These are phyloP conservation scores for Carduelis carduelis DNA, from an alignment of 2,797 vertebrate genomes.

Conservation along the genomic window DNA sequence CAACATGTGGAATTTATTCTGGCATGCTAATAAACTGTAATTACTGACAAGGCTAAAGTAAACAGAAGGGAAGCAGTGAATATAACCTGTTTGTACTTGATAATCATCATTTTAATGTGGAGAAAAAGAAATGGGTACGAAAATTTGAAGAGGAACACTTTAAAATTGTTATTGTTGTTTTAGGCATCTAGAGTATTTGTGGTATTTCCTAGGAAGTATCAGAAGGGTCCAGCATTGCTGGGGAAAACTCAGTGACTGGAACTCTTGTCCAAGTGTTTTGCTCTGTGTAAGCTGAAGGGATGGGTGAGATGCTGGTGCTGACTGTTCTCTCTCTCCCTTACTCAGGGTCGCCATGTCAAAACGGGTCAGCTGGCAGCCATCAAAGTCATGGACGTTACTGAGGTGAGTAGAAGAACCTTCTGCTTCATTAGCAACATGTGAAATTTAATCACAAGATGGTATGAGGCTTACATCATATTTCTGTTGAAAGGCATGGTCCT, in stretches of 20 bases:
- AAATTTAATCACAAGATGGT: neutral
- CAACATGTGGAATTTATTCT: neutral
- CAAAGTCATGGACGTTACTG: slow-evolving; percentile 99
- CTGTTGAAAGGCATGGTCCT: neutral
- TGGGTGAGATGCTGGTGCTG: neutral
- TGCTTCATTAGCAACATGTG: neutral
- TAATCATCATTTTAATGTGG: neutral
- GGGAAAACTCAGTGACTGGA: neutral
- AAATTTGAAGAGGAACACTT: neutral
- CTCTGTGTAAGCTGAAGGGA: neutral
- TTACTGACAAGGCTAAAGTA: neutral
- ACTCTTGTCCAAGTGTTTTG: neutral
- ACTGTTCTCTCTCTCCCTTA: slow-evolving; percentile 30
- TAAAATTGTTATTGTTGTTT: neutral
- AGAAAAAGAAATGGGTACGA: neutral
- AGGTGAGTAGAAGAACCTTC: slow-evolving; percentile 80
- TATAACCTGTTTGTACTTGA: neutral
- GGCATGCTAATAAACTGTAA: neutral
- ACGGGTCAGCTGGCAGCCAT: slow-evolving; percentile 97
- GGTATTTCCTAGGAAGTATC: neutral
- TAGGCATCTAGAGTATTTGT: neutral
- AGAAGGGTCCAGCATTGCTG: neutral
- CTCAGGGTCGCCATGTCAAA: slow-evolving; percentile 97
- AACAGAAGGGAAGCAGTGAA: neutral
- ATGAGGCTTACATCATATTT: neutral